These are phyloP conservation scores for Vollenhovia emeryi DNA, from an alignment of 1,140 invertebrate genomes.

Conservation along the genomic window DNA sequence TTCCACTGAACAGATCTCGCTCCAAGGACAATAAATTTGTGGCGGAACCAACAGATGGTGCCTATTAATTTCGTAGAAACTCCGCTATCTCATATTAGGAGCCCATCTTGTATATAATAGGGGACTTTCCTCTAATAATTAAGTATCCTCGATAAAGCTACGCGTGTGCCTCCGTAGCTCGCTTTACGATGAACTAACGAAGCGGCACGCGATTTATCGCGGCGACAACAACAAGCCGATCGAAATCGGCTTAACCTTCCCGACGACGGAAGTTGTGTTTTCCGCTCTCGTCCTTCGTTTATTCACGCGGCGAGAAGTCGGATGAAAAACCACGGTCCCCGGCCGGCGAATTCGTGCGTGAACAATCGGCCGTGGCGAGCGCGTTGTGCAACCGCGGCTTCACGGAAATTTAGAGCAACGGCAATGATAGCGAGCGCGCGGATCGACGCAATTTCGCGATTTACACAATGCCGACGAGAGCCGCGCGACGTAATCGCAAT, in stretches of 20 bases:
- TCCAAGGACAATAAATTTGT: no score
- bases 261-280: slow-evolving; percentile 20
- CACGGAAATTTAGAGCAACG: slow-evolving; percentile 49
- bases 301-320: slow-evolving; percentile 29
- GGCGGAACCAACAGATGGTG: no score
- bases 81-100: no score
- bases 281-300: slow-evolving; percentile 48
- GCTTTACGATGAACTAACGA: background rate
- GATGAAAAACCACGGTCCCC: slow-evolving; percentile 50
- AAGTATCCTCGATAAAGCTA: background rate
- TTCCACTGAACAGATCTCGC: no score
- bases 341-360: slow-evolving; percentile 75
- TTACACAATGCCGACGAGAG: slow-evolving; percentile 9
- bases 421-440: slow-evolving; percentile 30
- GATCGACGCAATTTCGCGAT: slow-evolving; percentile 14
- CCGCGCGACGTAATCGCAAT: slow-evolving; percentile 42
- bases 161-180: background rate
- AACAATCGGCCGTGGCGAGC: slow-evolving; percentile 61
- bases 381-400: slow-evolving; percentile 42
- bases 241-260: slow-evolving; percentile 25
- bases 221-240: slow-evolving; percentile 5
- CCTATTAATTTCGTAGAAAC: no score
- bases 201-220: slow-evolving; percentile 3
- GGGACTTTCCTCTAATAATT: no score
- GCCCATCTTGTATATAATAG: no score